phyloP scores from a whole-genome alignment of 1,140 invertebrate genomes.

The Mizuhopecten yessoensis region DNA sequence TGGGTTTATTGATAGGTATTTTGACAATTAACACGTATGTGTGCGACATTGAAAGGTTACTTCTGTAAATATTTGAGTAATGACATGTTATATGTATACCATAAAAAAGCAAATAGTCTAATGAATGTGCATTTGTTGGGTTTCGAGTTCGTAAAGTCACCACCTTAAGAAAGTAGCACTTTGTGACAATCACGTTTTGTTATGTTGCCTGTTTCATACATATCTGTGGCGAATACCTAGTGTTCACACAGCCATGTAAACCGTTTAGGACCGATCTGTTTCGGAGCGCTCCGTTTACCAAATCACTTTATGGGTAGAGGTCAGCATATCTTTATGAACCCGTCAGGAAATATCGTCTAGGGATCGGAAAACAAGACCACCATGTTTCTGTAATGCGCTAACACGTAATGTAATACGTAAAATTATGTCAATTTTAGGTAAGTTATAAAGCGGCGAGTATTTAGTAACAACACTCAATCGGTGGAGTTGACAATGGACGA shows the following conservation, averaged over 20 bases:
- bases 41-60: neutral
- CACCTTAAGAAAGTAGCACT: neutral
- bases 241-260: constrained; percentile 16
- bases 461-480: neutral
- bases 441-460: neutral
- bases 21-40: neutral
- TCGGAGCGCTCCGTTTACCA: constrained; percentile 1
- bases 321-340: neutral
- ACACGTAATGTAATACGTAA: constrained; percentile 21
- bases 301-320: constrained; percentile 4
- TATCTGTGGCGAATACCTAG: neutral
- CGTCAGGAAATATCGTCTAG: neutral
- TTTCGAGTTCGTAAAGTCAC: neutral
- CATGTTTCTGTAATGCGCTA: neutral
- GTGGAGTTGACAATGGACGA: neutral
- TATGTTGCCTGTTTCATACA: neutral
- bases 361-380: neutral
- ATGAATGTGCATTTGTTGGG: neutral
- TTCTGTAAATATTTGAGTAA: neutral
- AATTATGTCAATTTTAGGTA: neutral
- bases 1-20: neutral
- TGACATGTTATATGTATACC: neutral
- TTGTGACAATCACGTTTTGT: constrained; percentile 1
- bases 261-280: neutral
- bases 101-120: neutral